These are phyloP conservation scores for Macroteleia sp. DNA, from an alignment of 2,888 invertebrate species.

Conservation along the genomic window DNA sequence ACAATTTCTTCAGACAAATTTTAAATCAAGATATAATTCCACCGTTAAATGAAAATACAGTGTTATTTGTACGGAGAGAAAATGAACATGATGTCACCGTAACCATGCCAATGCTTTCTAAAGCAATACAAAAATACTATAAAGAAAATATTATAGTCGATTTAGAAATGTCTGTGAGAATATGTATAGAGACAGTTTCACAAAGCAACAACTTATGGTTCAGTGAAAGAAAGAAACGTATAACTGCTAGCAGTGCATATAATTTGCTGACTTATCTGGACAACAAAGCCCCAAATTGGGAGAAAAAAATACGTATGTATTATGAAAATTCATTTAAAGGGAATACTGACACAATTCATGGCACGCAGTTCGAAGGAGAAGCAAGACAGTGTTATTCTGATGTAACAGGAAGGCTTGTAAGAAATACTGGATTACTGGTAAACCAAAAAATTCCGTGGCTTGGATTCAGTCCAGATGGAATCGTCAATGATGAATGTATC, in stretches of 20 bases:
- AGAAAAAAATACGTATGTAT: neutral
- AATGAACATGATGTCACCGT: too few species aligned
- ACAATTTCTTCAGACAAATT: too few species aligned
- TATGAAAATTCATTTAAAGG: neutral
- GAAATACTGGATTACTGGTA: slow-evolving; percentile 9
- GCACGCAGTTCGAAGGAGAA: slow-evolving; percentile 1
- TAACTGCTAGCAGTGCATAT: slow-evolving; percentile 10
- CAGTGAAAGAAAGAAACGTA: too few species aligned
- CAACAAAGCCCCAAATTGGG: slow-evolving; percentile 6
- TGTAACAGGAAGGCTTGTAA: neutral
- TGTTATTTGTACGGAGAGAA: too few species aligned
- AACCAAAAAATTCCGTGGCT: slow-evolving; percentile 30
- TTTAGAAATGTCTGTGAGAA: too few species aligned
- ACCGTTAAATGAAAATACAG: too few species aligned
- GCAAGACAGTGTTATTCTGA: slow-evolving; percentile 14
- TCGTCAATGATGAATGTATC: slow-evolving; percentile 6
- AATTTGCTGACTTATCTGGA: slow-evolving; percentile 2
- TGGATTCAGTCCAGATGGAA: slow-evolving; percentile 24
- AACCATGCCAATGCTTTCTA: too few species aligned
- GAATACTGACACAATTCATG: slow-evolving; percentile 10
- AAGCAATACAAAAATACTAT: too few species aligned
- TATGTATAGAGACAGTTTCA: too few species aligned
- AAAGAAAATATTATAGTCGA: too few species aligned
- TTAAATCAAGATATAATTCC: too few species aligned
- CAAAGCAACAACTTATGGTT: too few species aligned